Conservation (phyloP, 1,140 invertebrate genomes). For the Calephelis nemesis region DNA sequence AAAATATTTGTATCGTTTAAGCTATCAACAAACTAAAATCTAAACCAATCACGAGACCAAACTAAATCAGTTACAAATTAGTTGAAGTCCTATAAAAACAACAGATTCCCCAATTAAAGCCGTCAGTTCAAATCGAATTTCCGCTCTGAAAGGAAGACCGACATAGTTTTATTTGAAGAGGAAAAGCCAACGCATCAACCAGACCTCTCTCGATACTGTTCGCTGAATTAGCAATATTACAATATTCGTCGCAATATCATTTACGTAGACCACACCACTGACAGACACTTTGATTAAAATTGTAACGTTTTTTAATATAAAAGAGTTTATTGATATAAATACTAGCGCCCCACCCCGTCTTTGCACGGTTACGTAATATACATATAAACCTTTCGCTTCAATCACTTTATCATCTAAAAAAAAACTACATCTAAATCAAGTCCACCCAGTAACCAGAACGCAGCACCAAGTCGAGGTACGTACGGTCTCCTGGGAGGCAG, state of each 20-base stretch:
- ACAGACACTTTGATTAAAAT: not conserved
- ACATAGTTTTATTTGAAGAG: slow-evolving; percentile 17
- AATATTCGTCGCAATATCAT: slow-evolving; percentile 15
- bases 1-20: no score
- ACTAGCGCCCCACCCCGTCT: no score
- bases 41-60: not conserved
- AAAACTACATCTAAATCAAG: no score
- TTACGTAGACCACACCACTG: not conserved
- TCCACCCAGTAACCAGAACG: no score
- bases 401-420: no score
- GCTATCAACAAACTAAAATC: not conserved
- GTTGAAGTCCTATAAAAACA: slow-evolving; percentile 12
- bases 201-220: slow-evolving; percentile 17
- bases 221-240: slow-evolving; percentile 19
- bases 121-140: slow-evolving; percentile 14
- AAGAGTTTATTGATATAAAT: no score
- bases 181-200: slow-evolving; percentile 14
- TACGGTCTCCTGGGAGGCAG: no score
- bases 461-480: no score
- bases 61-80: slow-evolving; percentile 5
- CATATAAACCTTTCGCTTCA: no score
- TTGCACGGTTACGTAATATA: no score
- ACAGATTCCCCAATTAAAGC: not conserved
- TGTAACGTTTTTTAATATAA: no score
- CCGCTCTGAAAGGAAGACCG: slow-evolving; percentile 2